phyloP scores from a whole-genome alignment of 2,113 vertebrate genomes.

The Lagenorhynchus albirostris region DNA sequence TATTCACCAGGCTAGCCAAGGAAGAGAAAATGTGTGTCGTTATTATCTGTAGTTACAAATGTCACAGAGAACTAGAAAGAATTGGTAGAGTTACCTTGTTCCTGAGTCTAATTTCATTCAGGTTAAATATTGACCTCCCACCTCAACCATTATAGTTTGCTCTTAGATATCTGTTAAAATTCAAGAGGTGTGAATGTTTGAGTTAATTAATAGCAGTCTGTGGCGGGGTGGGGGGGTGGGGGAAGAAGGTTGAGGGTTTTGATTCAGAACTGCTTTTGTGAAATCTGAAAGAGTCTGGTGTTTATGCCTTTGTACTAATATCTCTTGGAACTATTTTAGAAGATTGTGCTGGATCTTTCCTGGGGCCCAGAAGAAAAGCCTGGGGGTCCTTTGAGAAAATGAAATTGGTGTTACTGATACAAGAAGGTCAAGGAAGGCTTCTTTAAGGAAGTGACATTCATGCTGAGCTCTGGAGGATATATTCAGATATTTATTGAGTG shows the following conservation, averaged over 20 bases:
- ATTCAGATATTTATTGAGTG: not conserved
- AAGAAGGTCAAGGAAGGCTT: not conserved
- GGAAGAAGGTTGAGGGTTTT: not conserved
- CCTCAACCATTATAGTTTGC: not conserved
- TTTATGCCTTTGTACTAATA: not conserved
- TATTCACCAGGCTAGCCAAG: not conserved
- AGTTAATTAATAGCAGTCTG: conserved; percentile 7
- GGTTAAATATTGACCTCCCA: not conserved
- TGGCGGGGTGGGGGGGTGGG: not conserved
- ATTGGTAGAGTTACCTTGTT: conserved; percentile 26
- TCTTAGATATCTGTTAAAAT: conserved; percentile 33
- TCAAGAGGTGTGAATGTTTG: not conserved
- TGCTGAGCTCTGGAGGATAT: not conserved
- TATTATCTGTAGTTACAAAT: not conserved
- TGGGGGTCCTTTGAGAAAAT: conserved; percentile 10
- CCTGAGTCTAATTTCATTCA: conserved; percentile 22
- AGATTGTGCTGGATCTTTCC: not conserved
- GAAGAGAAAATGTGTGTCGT: conserved; percentile 15
- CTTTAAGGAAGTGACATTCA: not conserved
- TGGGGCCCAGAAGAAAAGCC: not conserved
- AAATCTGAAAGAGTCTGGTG: not conserved
- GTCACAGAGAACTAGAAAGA: conserved; percentile 1
- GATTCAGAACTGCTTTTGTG: conserved; percentile 37
- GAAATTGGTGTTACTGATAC: not conserved
- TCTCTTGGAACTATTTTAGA: conserved; percentile 21